Evolutionary conservation across 1,140 invertebrate species (phyloP).

Genomic region (Papilio glaucus): DNA sequence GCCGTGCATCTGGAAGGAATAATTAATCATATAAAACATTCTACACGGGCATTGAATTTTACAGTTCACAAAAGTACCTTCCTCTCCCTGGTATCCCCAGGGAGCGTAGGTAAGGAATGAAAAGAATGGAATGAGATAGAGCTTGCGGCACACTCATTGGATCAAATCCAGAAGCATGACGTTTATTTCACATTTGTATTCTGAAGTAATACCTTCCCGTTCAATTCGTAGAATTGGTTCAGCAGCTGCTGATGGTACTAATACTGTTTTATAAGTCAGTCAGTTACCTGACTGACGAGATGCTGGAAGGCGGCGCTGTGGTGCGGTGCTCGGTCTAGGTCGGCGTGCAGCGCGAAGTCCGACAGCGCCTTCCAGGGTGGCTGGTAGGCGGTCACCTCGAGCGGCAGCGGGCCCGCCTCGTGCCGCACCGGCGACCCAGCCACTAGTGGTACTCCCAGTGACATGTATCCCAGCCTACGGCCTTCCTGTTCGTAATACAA

Average conservation of each 20-base stretch:
- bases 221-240: too few relatives aligned
- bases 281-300: slow-evolving; percentile 94
- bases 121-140: too few relatives aligned
- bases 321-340: slow-evolving; percentile 91
- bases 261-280: not conserved
- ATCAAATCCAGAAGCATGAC: too few relatives aligned
- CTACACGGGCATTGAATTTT: too few relatives aligned
- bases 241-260: too few relatives aligned
- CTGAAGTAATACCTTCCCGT: too few relatives aligned
- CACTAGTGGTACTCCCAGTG: slow-evolving; percentile 98
- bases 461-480: slow-evolving; percentile 95
- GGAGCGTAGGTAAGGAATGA: too few relatives aligned
- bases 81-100: too few relatives aligned
- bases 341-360: slow-evolving; percentile 97
- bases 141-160: too few relatives aligned
- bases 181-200: too few relatives aligned
- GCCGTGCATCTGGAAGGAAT: slow-evolving; percentile 90
- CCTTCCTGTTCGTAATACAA: slow-evolving; percentile 86
- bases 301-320: slow-evolving; percentile 97
- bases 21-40: too few relatives aligned
- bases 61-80: too few relatives aligned
- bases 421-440: slow-evolving; percentile 97
- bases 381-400: slow-evolving; percentile 95
- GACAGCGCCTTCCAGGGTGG: slow-evolving; percentile 98
- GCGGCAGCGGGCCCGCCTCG: slow-evolving; percentile 87